Evolutionary conservation across 2,113 vertebrate genomes (phyloP).

Genomic region (Mirounga angustirostris): DNA sequence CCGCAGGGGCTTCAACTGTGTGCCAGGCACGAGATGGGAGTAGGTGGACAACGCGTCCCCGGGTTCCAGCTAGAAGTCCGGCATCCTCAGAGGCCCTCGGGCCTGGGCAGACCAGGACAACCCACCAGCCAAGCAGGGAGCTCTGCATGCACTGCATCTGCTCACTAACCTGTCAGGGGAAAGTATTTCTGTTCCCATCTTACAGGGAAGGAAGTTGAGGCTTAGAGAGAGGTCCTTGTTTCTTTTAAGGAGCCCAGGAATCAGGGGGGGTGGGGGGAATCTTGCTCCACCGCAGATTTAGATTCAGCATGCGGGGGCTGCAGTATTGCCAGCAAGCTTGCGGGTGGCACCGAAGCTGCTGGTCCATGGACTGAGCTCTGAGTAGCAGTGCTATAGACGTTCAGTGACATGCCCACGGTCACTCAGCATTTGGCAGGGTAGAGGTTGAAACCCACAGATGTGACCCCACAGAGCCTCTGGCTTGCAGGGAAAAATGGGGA

Average conservation of each 20-base stretch:
- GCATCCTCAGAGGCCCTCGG: not conserved
- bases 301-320: not conserved
- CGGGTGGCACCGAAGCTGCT: not conserved
- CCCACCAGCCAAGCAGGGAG: accelerated
- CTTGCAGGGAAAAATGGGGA: not conserved
- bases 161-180: not conserved
- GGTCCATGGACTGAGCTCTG: accelerated
- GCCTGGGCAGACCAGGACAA: not conserved
- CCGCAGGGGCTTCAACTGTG: not conserved
- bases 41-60: accelerated
- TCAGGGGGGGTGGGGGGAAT: too few relatives aligned
- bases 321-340: not conserved
- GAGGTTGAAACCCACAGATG: too few relatives aligned
- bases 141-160: accelerated
- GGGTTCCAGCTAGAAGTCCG: accelerated
- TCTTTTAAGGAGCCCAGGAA: not conserved
- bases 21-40: not conserved
- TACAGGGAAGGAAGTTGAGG: not conserved
- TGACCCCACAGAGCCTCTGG: not conserved
- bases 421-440: not conserved
- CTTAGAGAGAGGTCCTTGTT: not conserved
- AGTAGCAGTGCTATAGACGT: accelerated
- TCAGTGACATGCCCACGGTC: not conserved
- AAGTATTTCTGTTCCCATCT: not conserved
- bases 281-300: not conserved